Percentiles rank a stretch among this genome's conserved stretches.
phyloP scores from a whole-genome alignment of 2,888 invertebrate species.

The Aelia acuminata region DNA sequence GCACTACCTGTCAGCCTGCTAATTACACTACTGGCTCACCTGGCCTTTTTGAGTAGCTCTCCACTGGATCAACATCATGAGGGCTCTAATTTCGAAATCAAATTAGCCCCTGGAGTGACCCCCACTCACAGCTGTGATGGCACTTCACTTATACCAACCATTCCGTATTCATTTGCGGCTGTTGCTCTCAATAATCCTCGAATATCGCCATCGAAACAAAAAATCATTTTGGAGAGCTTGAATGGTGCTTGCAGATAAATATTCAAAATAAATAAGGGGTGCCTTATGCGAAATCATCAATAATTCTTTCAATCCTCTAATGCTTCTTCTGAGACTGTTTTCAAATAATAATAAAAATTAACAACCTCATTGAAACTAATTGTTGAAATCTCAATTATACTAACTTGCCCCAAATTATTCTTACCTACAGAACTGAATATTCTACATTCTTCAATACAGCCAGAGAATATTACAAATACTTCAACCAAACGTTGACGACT shows the following conservation, averaged over 20 bases:
- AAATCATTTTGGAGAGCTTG: not conserved
- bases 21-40: not conserved
- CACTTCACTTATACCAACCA: conserved; percentile 19
- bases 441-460: too few species aligned
- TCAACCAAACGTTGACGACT: too few species aligned
- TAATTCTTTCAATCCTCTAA: not conserved
- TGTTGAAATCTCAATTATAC: too few species aligned
- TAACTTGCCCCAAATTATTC: too few species aligned
- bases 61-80: conserved; percentile 30
- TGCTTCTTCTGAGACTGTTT: not conserved
- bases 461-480: too few species aligned
- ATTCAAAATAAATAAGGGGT: not conserved
- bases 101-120: conserved; percentile 6
- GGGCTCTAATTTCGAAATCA: conserved; percentile 46
- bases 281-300: not conserved
- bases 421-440: too few species aligned
- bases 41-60: conserved; percentile 33
- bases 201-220: conserved; percentile 1
- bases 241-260: not conserved
- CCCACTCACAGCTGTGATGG: not conserved
- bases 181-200: conserved; percentile 5
- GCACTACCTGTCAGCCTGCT: not conserved
- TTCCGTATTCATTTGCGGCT: conserved; percentile 43
- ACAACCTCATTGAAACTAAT: too few species aligned
- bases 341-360: not conserved